Percentiles rank a stretch among this genome's conserved stretches.
These are phyloP conservation scores for Triplophysa yarkandensis DNA, from an alignment of 2,797 vertebrate genomes.

Conservation along the genomic window DNA sequence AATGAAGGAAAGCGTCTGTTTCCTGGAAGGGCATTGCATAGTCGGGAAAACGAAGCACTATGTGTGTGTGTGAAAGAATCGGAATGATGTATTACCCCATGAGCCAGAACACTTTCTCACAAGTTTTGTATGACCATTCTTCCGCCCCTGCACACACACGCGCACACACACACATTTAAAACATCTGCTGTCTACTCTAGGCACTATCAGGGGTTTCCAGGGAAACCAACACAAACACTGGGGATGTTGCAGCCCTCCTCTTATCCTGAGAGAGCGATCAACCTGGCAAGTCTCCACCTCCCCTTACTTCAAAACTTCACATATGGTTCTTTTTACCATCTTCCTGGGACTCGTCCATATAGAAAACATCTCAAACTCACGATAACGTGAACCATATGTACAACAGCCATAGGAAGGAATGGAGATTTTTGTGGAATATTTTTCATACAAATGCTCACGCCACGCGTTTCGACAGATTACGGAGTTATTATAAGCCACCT, in stretches of 20 bases:
- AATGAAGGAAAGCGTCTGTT: conserved; percentile 8
- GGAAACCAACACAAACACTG: conserved; percentile 39
- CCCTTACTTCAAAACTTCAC: conserved; percentile 9
- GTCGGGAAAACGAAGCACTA: conserved; percentile 5
- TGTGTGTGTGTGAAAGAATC: neutral
- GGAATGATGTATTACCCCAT: conserved; percentile 24
- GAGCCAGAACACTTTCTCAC: conserved; percentile 33
- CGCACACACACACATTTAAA: conserved; percentile 29
- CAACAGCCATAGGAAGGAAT: conserved; percentile 18
- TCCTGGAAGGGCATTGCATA: conserved; percentile 21
- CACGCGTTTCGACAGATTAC: neutral
- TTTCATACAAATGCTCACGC: neutral
- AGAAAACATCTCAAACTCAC: conserved; percentile 35
- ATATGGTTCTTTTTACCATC: conserved; percentile 38
- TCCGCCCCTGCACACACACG: conserved; percentile 1
- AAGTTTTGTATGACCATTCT: conserved; percentile 25
- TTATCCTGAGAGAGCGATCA: conserved; percentile 37
- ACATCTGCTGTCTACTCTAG: conserved; percentile 33
- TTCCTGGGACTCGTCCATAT: conserved; percentile 23
- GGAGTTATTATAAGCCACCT: conserved; percentile 13
- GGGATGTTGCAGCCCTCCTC: conserved; percentile 31
- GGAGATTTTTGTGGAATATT: neutral
- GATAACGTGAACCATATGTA: conserved; percentile 44
- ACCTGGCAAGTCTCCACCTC: conserved; percentile 11
- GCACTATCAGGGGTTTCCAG: conserved; percentile 39